phyloP scores from a whole-genome alignment of 1,140 invertebrate genomes.

The Leptonema lineaticorne region DNA sequence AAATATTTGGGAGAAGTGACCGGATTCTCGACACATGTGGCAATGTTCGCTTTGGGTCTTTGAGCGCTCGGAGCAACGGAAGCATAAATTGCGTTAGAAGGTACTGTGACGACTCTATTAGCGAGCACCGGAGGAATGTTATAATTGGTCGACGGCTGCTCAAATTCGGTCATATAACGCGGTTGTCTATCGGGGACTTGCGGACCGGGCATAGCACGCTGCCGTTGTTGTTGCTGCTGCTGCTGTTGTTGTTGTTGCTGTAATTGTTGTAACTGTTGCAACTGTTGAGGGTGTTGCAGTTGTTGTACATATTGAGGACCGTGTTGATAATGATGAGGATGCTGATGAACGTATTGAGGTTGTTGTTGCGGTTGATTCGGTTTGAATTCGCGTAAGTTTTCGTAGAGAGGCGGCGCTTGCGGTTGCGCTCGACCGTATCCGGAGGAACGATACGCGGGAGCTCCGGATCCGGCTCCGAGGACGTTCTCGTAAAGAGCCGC shows the following conservation, averaged over 20 bases:
- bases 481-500: conserved; percentile 9
- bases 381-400: conserved; percentile 61
- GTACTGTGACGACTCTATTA: conserved; percentile 53
- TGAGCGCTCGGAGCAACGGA: conserved; percentile 57
- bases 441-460: too few species aligned
- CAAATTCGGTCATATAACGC: not conserved
- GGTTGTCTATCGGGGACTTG: conserved; percentile 47
- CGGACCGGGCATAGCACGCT: conserved; percentile 49
- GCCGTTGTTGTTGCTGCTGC: conserved; percentile 33
- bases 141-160: conserved; percentile 41
- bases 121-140: conserved; percentile 49
- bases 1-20: conserved; percentile 52
- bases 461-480: conserved; percentile 48
- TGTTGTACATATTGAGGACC: conserved; percentile 20
- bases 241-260: not conserved
- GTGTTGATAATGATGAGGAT: not conserved
- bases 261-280: conserved; percentile 23
- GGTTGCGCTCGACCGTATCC: conserved; percentile 45
- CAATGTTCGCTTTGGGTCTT: conserved; percentile 55
- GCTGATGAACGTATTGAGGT: conserved; percentile 20
- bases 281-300: conserved; percentile 27
- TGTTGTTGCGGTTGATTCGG: not conserved
- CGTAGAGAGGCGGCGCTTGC: conserved; percentile 61
- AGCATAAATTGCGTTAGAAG: conserved; percentile 56
- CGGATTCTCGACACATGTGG: conserved; percentile 52